These are phyloP conservation scores for Potamilus streckersoni DNA, from an alignment of 1,140 invertebrate genomes.

Conservation along the genomic window DNA sequence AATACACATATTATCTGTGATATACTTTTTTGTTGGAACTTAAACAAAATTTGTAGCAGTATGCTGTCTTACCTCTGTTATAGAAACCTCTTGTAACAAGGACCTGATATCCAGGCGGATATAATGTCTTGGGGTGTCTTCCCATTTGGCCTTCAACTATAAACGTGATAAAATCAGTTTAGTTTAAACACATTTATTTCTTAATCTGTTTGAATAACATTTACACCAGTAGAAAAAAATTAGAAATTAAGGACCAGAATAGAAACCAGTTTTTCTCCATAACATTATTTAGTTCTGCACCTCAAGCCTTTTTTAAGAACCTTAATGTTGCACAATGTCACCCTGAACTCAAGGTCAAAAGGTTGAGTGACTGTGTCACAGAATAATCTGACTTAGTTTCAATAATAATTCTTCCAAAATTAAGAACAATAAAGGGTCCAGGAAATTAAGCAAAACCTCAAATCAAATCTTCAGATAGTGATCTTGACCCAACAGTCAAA, in stretches of 20 bases:
- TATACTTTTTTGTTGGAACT: background rate
- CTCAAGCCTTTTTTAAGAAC: background rate
- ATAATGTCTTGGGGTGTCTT: constrained; percentile 79
- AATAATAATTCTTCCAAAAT: too few relatives aligned
- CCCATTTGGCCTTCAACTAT: constrained; percentile 80
- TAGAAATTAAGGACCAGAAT: too few relatives aligned
- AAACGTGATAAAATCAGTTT: constrained; percentile 8
- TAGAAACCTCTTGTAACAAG: constrained; percentile 83
- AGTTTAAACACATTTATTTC: background rate
- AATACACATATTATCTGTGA: too few relatives aligned
- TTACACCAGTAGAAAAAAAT: too few relatives aligned
- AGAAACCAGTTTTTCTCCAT: background rate
- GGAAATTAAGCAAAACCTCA: background rate
- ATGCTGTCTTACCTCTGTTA: constrained; percentile 73
- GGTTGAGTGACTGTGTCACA: background rate
- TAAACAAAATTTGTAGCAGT: background rate
- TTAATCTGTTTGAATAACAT: background rate
- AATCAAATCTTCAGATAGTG: too few relatives aligned
- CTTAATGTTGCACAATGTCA: background rate
- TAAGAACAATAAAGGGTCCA: background rate
- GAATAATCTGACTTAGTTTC: too few relatives aligned
- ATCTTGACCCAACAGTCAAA: too few relatives aligned
- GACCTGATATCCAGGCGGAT: constrained; percentile 80
- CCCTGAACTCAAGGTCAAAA: too few relatives aligned
- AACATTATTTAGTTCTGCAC: background rate